These are phyloP conservation scores for Helostoma temminkii DNA, from an alignment of 2,797 vertebrate species.

Conservation along the genomic window DNA sequence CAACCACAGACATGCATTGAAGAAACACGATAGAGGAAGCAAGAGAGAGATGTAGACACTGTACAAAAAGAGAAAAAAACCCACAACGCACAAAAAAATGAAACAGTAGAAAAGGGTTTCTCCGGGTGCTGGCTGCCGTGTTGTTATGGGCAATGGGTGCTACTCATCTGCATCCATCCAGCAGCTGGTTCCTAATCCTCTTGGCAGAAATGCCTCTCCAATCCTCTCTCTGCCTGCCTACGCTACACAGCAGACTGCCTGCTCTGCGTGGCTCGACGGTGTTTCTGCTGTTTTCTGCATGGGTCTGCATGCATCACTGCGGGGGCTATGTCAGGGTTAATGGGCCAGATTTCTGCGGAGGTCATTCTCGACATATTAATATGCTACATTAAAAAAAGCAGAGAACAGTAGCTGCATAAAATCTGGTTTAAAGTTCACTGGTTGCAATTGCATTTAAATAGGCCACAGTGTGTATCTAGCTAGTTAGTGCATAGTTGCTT, in stretches of 20 bases:
- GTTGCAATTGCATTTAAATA: background rate
- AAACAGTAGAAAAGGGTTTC: conserved; percentile 30
- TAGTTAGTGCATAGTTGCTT: too few species aligned
- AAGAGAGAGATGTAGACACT: conserved; percentile 13
- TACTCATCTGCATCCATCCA: conserved; percentile 67
- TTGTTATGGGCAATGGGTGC: conserved; percentile 58
- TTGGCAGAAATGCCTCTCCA: conserved; percentile 81
- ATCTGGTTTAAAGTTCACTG: background rate
- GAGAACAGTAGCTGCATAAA: background rate
- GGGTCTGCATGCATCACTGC: conserved; percentile 5
- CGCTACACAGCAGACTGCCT: conserved; percentile 59
- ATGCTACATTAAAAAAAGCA: background rate
- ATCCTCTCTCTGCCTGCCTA: conserved; percentile 68
- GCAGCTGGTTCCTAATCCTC: conserved; percentile 86
- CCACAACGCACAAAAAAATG: conserved; percentile 3
- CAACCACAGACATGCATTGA: conserved; percentile 60
- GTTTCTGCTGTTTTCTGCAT: conserved; percentile 25
- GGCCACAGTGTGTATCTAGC: too few species aligned
- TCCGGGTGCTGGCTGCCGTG: conserved; percentile 35
- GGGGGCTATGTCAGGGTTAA: conserved; percentile 33
- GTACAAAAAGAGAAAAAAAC: conserved; percentile 13
- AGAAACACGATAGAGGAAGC: conserved; percentile 55
- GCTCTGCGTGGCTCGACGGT: conserved; percentile 29
- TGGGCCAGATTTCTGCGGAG: conserved; percentile 36
- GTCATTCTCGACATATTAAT: conserved; percentile 19